Percentiles rank a stretch among this genome's conserved stretches.
These are phyloP conservation scores for Sternarchorhynchus goeldii DNA, from an alignment of 2,797 vertebrate species.

Conservation along the genomic window DNA sequence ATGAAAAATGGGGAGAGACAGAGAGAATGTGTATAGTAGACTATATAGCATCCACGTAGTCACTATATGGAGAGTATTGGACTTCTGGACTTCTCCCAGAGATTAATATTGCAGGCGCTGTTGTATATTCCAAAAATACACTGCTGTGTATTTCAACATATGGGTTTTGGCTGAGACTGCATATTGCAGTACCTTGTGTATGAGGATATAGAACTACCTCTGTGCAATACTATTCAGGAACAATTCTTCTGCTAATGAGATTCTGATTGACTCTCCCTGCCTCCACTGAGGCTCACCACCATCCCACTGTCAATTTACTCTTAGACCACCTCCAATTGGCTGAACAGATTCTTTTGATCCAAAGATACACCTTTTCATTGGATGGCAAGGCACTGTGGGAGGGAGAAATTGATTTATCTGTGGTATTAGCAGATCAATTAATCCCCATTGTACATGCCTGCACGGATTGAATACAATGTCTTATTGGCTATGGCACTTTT, in stretches of 20 bases:
- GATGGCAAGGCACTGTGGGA: slow-evolving; percentile 65
- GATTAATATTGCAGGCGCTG: too few species aligned
- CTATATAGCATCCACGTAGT: too few species aligned
- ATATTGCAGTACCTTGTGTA: not conserved
- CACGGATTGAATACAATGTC: slow-evolving; percentile 79
- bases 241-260: slow-evolving; percentile 65
- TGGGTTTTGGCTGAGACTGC: not conserved
- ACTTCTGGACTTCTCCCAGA: not conserved
- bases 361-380: slow-evolving; percentile 68
- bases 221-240: slow-evolving; percentile 56
- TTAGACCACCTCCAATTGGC: slow-evolving; percentile 65
- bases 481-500: slow-evolving; percentile 79
- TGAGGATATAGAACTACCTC: slow-evolving; percentile 49
- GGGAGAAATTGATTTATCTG: slow-evolving; percentile 81
- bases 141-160: slow-evolving; percentile 3
- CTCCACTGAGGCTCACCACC: slow-evolving; percentile 61
- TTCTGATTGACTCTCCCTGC: slow-evolving; percentile 75
- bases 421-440: slow-evolving; percentile 86
- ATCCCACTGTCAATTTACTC: slow-evolving; percentile 63
- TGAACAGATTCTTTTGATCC: slow-evolving; percentile 67
- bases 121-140: not conserved
- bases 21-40: not conserved
- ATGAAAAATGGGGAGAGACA: slow-evolving; percentile 50
- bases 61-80: not conserved
- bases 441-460: slow-evolving; percentile 84